Conservation (phyloP, 2,113 vertebrate species). For the Callipepla californica region DNA sequence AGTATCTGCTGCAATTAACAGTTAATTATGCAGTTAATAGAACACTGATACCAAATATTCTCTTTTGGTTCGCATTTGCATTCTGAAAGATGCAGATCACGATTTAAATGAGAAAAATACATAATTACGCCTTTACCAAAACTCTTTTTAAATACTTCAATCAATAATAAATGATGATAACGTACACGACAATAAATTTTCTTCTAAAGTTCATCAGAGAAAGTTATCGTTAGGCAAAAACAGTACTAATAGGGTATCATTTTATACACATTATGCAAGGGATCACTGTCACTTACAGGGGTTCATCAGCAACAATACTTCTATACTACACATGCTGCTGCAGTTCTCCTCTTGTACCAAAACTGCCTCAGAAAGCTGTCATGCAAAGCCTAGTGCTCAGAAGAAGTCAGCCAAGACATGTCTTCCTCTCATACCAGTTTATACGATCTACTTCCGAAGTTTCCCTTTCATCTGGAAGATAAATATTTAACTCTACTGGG, state of each 20-base stretch:
- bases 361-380: neutral
- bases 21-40: slow-evolving; percentile 57
- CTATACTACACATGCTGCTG: neutral
- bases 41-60: slow-evolving; percentile 47
- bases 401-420: neutral
- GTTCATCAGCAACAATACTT: slow-evolving; percentile 20
- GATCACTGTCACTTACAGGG: slow-evolving; percentile 1
- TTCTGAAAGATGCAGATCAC: slow-evolving; percentile 49
- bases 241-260: neutral
- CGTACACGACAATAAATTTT: neutral
- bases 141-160: slow-evolving; percentile 3
- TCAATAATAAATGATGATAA: neutral
- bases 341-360: neutral
- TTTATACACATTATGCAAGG: neutral
- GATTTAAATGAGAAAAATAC: slow-evolving; percentile 44
- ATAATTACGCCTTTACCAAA: slow-evolving; percentile 42
- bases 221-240: neutral
- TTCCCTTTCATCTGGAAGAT: neutral
- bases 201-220: slow-evolving; percentile 1
- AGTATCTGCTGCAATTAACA: slow-evolving; percentile 49
- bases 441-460: neutral
- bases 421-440: neutral
- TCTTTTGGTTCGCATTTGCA: slow-evolving; percentile 54
- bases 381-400: slow-evolving; percentile 3
- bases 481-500: neutral